phyloP scores from a whole-genome alignment of 1,140 invertebrate species.

The Achroia grisella region DNA sequence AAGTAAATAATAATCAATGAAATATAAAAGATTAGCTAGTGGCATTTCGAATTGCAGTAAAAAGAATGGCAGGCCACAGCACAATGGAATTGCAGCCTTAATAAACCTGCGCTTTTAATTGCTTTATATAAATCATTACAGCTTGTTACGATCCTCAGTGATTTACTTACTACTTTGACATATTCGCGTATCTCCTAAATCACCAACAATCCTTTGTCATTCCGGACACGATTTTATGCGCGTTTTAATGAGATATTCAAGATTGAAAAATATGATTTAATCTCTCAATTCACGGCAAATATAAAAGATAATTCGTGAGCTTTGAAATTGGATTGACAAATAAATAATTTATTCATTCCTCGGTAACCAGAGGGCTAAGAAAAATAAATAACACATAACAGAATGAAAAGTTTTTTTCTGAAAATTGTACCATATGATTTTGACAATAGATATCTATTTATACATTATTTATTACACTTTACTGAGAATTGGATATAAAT shows the following conservation, averaged over 20 bases:
- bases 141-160: conserved; percentile 52
- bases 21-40: too few species aligned
- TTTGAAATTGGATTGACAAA: conserved; percentile 1
- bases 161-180: conserved; percentile 69
- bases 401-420: too few species aligned
- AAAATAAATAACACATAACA: too few species aligned
- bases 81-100: conserved; percentile 20
- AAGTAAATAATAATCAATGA: too few species aligned
- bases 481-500: too few species aligned
- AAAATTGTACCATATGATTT: too few species aligned
- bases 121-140: conserved; percentile 63
- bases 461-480: too few species aligned
- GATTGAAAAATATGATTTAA: conserved; percentile 49
- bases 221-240: conserved; percentile 31
- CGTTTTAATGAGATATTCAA: conserved; percentile 57
- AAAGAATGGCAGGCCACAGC: neutral
- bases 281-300: conserved; percentile 16
- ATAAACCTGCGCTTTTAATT: conserved; percentile 56
- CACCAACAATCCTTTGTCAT: conserved; percentile 46
- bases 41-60: too few species aligned
- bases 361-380: too few species aligned
- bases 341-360: neutral
- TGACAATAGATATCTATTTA: too few species aligned
- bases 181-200: conserved; percentile 50
- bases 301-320: conserved; percentile 1